Base-by-base conservation (phyloP, 2,888 invertebrate species). In the Chirona hameri region DNA sequence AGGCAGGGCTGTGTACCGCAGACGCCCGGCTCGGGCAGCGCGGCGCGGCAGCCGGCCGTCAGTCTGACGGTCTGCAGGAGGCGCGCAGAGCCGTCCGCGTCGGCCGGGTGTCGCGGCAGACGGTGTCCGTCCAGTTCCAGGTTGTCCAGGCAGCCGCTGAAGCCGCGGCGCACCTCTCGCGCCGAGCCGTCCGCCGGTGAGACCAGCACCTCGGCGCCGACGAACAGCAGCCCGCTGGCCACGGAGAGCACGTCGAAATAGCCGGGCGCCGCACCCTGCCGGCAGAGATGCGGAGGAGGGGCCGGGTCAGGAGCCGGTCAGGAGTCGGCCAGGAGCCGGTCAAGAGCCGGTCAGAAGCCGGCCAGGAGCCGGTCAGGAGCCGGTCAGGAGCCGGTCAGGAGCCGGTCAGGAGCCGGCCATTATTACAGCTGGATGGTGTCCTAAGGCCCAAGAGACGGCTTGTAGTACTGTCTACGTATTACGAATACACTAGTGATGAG, bases 81-180 rank as follows among this genome's bases (percentile, higher is more conserved):
- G 88, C 86, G 24, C 87, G 84, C 84, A 86, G 85, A 27, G 85
- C 91, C 91, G 86, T 91, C 92, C 46, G 90, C 90, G 0, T 92
- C 92, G 2, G 91, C 91, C 89, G 91, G 92, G 86, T 93, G 92
- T 24, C 95, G 88, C 0, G 97, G 96, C 82, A 97, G 91, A 0
- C 91, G 89, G 14, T 92, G 91, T 83, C 93, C 91, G 83, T 94
- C 93, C 81, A 98, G 91, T 83, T 92, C 90, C 55, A 97, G 92
- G 86, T 96, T 95, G 84, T 96, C 93, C 91, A 98, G 92, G 88
- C 98, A 98, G 1, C 98, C 98, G 83, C 94, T 91, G 88, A 97
- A 97, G 0, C 98, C 97, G 80, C 93, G 91, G 81, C 93, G 93
- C 81, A 96, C 92, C 88, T 95, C 93, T 86, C 93, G 92, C 84